Evolutionary conservation across 2,888 invertebrate genomes (phyloP).

Genomic region (Dicyrtoma fusca): DNA sequence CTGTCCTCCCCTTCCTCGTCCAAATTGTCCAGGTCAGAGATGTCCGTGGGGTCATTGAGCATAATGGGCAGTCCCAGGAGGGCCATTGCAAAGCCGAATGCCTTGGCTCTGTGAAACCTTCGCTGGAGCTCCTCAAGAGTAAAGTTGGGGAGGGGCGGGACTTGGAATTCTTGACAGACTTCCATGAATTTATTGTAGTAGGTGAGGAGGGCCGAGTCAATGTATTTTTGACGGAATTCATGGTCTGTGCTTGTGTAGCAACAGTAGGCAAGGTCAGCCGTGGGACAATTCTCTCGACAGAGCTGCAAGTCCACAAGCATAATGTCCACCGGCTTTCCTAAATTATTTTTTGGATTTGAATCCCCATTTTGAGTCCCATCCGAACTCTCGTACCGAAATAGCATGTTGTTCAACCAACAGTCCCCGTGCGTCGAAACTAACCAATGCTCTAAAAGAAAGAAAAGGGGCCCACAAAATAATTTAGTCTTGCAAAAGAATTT

Average conservation of each 20-base stretch:
- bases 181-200: constrained; percentile 55
- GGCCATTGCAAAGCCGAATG: constrained; percentile 43
- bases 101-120: constrained; percentile 41
- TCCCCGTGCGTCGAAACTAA: constrained; percentile 40
- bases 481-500: too few relatives aligned
- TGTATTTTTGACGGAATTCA: constrained; percentile 47
- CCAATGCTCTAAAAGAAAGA: constrained; percentile 38
- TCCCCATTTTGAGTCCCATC: too few relatives aligned
- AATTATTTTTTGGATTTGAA: background rate
- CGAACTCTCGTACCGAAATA: constrained; percentile 39
- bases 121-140: constrained; percentile 42
- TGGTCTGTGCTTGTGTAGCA: constrained; percentile 33
- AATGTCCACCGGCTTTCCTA: constrained; percentile 15
- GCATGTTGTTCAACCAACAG: constrained; percentile 46
- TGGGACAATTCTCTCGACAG: constrained; percentile 40
- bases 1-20: too few relatives aligned
- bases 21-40: too few relatives aligned
- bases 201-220: constrained; percentile 53
- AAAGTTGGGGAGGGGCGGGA: constrained; percentile 36
- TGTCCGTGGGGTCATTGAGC: background rate
- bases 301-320: constrained; percentile 45
- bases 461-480: too few relatives aligned
- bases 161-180: constrained; percentile 22
- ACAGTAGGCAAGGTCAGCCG: constrained; percentile 45
- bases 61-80: constrained; percentile 39